phyloP scores from a whole-genome alignment of 53 echinoderm and acorn worm species.

The Holothuria scabra region DNA sequence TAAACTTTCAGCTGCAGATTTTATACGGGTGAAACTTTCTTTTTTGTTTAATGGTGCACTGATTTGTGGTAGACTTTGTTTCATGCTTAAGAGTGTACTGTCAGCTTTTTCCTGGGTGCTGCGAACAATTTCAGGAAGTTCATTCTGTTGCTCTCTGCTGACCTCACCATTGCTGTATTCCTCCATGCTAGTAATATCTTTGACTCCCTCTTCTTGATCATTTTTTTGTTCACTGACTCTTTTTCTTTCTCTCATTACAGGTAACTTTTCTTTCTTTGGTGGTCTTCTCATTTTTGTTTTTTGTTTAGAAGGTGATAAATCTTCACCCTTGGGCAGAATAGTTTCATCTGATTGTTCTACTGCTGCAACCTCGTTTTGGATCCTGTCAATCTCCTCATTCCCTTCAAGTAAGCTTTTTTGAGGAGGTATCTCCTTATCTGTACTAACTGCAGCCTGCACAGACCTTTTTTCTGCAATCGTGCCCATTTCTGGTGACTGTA shows the following conservation, averaged over 20 bases:
- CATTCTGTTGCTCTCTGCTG: neutral
- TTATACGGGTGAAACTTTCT: neutral
- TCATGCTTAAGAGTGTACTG: neutral
- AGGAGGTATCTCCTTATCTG: too few relatives aligned
- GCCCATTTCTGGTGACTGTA: too few relatives aligned
- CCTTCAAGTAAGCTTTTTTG: too few relatives aligned
- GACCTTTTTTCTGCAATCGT: too few relatives aligned
- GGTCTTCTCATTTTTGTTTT: neutral
- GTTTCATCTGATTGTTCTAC: neutral
- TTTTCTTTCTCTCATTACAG: neutral
- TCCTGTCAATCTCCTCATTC: too few relatives aligned
- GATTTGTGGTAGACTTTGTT: slow-evolving; percentile 8
- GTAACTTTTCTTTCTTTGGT: slow-evolving; percentile 1
- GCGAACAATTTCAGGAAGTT: slow-evolving; percentile 13
- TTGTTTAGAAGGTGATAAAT: neutral
- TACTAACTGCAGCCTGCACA: too few relatives aligned
- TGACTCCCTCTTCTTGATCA: neutral
- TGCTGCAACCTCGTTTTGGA: too few relatives aligned
- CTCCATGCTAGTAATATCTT: neutral
- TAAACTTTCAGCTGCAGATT: slow-evolving; percentile 33
- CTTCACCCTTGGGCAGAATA: neutral
- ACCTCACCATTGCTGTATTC: too few relatives aligned
- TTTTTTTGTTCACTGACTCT: neutral
- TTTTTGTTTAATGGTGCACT: neutral
- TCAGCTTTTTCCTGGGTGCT: neutral